A percentile compares a stretch with the other conserved stretches of the same genome.
phyloP scores from a whole-genome alignment of 53 echinoderm and acorn worm species.

The Henricia sp. region DNA sequence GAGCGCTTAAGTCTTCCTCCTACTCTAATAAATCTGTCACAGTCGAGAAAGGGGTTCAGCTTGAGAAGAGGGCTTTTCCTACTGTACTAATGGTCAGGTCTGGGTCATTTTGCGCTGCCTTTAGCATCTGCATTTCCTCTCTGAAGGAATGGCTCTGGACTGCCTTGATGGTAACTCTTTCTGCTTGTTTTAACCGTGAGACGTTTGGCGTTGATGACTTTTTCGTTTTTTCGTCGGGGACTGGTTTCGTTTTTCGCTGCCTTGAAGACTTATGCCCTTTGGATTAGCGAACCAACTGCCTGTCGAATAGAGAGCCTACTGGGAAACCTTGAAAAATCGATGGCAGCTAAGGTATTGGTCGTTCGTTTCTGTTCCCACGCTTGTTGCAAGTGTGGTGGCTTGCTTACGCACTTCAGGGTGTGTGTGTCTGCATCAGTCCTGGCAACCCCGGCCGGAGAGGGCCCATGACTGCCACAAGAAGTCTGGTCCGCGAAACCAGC shows the following conservation, averaged over 20 bases:
- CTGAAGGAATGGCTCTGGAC: constrained; percentile 25
- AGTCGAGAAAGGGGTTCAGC: constrained; percentile 53
- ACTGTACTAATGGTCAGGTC: background rate
- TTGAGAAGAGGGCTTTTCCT: constrained; percentile 26
- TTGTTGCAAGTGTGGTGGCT: background rate
- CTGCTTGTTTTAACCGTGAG: constrained; percentile 16
- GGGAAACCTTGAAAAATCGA: constrained; percentile 56
- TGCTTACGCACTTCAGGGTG: constrained; percentile 46
- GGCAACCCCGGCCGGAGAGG: background rate
- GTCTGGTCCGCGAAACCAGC: constrained; percentile 47
- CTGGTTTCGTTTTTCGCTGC: background rate
- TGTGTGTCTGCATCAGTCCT: background rate
- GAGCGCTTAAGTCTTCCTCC: constrained; percentile 52
- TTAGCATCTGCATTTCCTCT: constrained; percentile 1
- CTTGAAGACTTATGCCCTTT: constrained; percentile 22
- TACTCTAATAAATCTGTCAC: constrained; percentile 54
- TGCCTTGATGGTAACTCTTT: constrained; percentile 18
- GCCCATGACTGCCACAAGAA: constrained; percentile 36
- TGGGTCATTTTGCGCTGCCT: background rate
- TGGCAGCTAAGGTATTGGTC: background rate
- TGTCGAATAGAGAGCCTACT: constrained; percentile 40
- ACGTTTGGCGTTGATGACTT: background rate
- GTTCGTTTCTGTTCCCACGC: background rate
- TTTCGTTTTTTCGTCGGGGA: background rate
- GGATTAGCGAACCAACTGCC: constrained; percentile 46